Base-by-base conservation (phyloP, 2,113 vertebrate genomes). In the Coturnix japonica region DNA sequence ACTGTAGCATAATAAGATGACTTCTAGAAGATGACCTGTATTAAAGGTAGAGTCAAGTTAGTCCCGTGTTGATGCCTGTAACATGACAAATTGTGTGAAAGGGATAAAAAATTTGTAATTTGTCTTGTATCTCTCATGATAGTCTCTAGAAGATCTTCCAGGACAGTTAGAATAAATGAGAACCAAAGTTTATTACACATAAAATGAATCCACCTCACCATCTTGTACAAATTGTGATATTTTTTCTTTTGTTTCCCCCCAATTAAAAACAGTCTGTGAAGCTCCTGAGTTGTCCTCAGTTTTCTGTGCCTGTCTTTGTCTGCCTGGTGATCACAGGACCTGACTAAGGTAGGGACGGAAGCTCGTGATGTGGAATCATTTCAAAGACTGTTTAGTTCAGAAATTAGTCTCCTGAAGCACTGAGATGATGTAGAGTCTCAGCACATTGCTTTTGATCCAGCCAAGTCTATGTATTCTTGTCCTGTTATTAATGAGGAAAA, bases 401-500 rank as follows among this genome's bases (percentile, higher is more conserved):
- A 92, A 94, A 80, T 76, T 13, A 66, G 35, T 80, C 77, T 94
- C 86, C 61, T 73, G 64, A 77, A 77, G 60, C n/a, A 81, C 44
- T 13, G 10, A 69, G 41, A 56, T 66, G 31, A 43, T 67, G 70
- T 28, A 66, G 43, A 51, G 15, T 39, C 73, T 81, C 20, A 71
- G 61, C 78, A 69, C 53, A n/a, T 5, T 26, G 43, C 49, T 74
- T 93, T 71, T 30, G 49, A 82, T 61, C 23, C 79, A 72, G 59
- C 56, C 43, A 89, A 66, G 71, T 67, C 69, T 85, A 22, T 26
- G 82, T 90, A 83, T 87, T 82, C 71, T 79, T 84, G 47, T 79
- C 83, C 54, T 46, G 11, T 64, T 94, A 85, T 94, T 89, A 85
- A 95, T 60, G 83, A 92, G 81, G 39, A 44, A 95, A 87, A 87